Evolutionary conservation across 2,888 invertebrate genomes (phyloP), one percentile per base, ranked within the genome.

Genomic region (Caenorhabditis japonica): DNA sequence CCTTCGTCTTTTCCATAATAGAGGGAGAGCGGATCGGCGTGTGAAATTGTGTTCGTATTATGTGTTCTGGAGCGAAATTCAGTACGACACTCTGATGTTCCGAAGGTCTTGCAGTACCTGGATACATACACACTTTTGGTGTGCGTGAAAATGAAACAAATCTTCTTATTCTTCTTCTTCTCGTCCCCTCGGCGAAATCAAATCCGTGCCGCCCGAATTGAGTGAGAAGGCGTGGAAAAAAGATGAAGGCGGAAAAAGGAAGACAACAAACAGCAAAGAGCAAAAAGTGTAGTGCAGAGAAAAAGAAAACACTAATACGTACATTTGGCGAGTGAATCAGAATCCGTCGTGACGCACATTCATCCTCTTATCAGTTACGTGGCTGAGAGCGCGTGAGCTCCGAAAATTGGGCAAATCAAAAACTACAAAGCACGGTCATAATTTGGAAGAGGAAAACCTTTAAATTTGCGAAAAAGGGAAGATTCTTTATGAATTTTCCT

Each of bases 241-340:
- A n/a, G n/a, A n/a, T n/a, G n/a, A n/a, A n/a, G n/a, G n/a, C n/a
- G n/a, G n/a, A n/a, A n/a, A n/a, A n/a, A n/a, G n/a, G n/a, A n/a
- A n/a, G 39, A 41, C 58, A 47, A 59, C 39, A 46, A 49, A 49
- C 27, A 41, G 39, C n/a, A 12, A 49, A 49, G 59, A 59, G 47
- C 59, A 59, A 59, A 41, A 59, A 59, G 39, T 59, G 39, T 27
- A n/a, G 36, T 52, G 52, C 21, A 38, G 39, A 39, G 39, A n/a
- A n/a, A n/a, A n/a, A n/a, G n/a, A n/a, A 17, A 19, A 19, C 17
- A 19, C 39, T 17, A 39, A 17, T 38, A 38, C 38, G 15, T 38
- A n/a, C n/a, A n/a, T n/a, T n/a, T n/a, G n/a, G n/a, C 38, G 38
- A 38, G 38, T 10, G 38, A 3, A 39, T 4, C 7, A 36, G 36